Conservation (phyloP, 2,888 invertebrate genomes). For the Hetaerina titia region DNA sequence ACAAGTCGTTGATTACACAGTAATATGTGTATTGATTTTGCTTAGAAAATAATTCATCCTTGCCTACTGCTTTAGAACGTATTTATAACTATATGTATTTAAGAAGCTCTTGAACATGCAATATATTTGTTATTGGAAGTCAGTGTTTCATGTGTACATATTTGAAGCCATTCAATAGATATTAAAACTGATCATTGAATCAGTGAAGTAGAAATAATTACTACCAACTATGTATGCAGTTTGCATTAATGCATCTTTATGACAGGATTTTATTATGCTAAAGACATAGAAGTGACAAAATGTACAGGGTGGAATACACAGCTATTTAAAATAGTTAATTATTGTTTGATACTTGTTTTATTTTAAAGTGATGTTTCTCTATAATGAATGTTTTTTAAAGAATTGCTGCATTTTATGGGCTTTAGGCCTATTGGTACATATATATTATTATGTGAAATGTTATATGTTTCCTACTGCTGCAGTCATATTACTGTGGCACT, state of each 20-base stretch:
- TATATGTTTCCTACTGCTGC: background rate
- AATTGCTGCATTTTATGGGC: conserved; percentile 47
- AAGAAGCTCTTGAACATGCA: background rate
- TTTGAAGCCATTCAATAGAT: background rate
- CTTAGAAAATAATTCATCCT: background rate
- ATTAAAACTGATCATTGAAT: background rate
- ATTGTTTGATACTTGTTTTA: conserved; percentile 58
- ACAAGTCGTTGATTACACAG: background rate
- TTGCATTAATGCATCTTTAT: background rate
- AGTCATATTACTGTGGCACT: background rate
- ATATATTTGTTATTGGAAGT: background rate
- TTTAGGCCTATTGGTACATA: background rate
- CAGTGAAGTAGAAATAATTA: background rate
- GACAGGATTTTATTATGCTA: conserved; percentile 51
- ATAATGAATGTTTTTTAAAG: background rate
- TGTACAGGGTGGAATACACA: conserved; percentile 60
- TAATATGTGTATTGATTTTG: background rate
- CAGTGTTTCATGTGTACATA: background rate
- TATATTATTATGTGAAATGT: background rate
- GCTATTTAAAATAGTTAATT: background rate
- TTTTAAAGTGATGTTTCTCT: background rate
- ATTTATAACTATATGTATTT: background rate
- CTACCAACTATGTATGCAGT: background rate
- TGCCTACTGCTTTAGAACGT: background rate
- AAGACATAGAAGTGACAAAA: conserved; percentile 57